Percentiles rank a stretch among this genome's conserved stretches.
These are phyloP conservation scores for Chionoecetes opilio DNA, from an alignment of 1,140 invertebrate genomes.

Conservation along the genomic window DNA sequence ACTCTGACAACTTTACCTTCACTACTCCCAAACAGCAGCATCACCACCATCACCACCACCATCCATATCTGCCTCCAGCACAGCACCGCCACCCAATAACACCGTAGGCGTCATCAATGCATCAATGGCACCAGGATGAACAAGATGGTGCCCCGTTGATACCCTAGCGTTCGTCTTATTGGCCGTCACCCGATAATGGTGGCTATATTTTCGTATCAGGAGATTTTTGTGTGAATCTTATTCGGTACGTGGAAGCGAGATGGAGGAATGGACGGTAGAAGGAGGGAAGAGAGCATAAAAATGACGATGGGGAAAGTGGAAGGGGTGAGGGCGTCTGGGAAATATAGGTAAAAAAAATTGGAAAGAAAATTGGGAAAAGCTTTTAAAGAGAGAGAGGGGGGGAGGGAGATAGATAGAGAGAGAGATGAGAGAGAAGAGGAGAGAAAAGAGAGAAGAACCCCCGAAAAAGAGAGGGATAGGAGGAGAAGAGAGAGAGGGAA, in stretches of 20 bases:
- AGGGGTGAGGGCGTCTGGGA: conserved; percentile 17
- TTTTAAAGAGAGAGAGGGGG: not conserved
- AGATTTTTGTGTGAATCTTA: conserved; percentile 49
- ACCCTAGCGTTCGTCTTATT: conserved; percentile 42
- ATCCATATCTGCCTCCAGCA: not conserved
- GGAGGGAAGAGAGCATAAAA: not conserved
- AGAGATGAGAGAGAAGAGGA: not conserved
- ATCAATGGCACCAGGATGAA: conserved; percentile 35
- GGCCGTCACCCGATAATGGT: conserved; percentile 40
- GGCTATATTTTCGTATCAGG: conserved; percentile 46
- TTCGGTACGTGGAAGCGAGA: conserved; percentile 11
- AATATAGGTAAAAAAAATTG: conserved; percentile 1
- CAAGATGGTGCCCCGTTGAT: not conserved
- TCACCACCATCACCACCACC: not conserved
- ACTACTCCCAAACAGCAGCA: too few relatives aligned
- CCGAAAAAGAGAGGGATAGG: too few relatives aligned
- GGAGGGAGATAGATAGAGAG: not conserved
- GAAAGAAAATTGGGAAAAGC: too few relatives aligned
- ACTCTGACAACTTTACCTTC: too few relatives aligned
- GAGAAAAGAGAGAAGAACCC: not conserved
- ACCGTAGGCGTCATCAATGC: conserved; percentile 42
- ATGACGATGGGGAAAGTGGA: not conserved
- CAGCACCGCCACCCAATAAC: not conserved
- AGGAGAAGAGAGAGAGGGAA: not conserved
- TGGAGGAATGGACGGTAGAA: not conserved